phyloP scores from a whole-genome alignment of 2,888 invertebrate species.

The Brachycybe producta region DNA sequence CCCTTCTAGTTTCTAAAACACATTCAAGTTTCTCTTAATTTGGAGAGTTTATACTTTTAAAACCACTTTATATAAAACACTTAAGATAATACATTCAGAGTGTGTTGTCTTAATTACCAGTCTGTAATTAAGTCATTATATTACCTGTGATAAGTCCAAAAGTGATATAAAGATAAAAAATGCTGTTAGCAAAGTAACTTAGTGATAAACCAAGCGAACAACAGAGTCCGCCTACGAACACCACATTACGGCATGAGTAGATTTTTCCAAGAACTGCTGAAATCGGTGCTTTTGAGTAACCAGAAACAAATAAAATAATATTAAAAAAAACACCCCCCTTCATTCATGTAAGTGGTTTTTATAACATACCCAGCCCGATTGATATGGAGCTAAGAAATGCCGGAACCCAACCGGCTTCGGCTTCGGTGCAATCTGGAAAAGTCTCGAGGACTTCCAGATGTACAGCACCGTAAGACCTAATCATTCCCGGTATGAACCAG shows the following conservation, averaged over 20 bases:
- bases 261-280: conserved; percentile 58
- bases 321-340: background rate
- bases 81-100: too few species aligned
- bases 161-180: conserved; percentile 53
- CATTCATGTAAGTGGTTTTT: conserved; percentile 6
- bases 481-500: conserved; percentile 26
- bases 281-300: conserved; percentile 45
- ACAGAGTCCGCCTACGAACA: conserved; percentile 57
- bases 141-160: conserved; percentile 58
- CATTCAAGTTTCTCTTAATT: too few species aligned
- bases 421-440: conserved; percentile 24
- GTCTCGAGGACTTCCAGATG: conserved; percentile 25
- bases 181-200: conserved; percentile 54
- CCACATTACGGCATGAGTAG: conserved; percentile 50
- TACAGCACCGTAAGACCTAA: conserved; percentile 28
- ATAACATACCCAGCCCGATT: conserved; percentile 24
- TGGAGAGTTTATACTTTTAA: too few species aligned
- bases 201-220: conserved; percentile 54
- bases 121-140: too few species aligned
- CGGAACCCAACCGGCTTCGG: conserved; percentile 35
- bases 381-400: conserved; percentile 26
- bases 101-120: too few species aligned
- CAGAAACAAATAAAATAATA: background rate
- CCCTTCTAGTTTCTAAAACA: too few species aligned
- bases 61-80: too few species aligned